These are phyloP conservation scores for Dasyornis broadbenti DNA, from an alignment of 2,113 vertebrate species.

Conservation along the genomic window DNA sequence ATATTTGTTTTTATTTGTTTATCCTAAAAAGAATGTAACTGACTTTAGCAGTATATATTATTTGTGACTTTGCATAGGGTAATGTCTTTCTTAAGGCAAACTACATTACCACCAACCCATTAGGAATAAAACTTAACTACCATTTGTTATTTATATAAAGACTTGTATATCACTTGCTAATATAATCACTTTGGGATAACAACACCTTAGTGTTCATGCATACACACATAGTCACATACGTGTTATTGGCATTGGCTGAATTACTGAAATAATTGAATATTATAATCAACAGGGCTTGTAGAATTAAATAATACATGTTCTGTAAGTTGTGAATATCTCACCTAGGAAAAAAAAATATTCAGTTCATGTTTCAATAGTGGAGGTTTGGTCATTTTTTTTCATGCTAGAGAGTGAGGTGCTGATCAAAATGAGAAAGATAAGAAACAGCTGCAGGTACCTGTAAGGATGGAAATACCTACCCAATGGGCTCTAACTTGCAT, in stretches of 20 bases:
- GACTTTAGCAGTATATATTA: not conserved
- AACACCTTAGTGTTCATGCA: not conserved
- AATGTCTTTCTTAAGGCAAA: not conserved
- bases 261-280: not conserved
- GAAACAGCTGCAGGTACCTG: not conserved
- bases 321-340: not conserved
- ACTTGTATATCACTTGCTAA: not conserved
- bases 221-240: fast-evolving
- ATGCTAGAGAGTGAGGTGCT: fast-evolving
- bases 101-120: not conserved
- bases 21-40: not conserved
- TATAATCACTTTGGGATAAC: not conserved
- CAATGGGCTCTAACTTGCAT: not conserved
- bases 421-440: not conserved
- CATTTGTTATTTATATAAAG: not conserved
- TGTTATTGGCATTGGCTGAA: not conserved
- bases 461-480: not conserved
- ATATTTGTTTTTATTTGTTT: not conserved
- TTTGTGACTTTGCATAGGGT: not conserved
- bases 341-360: not conserved
- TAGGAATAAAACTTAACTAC: not conserved
- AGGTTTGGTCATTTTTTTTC: not conserved
- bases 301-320: not conserved
- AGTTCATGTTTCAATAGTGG: not conserved
- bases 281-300: not conserved